Evolutionary conservation across 2,797 vertebrate species (phyloP), one percentile per base, ranked within the genome.

Genomic region (Danio kyathit): DNA sequence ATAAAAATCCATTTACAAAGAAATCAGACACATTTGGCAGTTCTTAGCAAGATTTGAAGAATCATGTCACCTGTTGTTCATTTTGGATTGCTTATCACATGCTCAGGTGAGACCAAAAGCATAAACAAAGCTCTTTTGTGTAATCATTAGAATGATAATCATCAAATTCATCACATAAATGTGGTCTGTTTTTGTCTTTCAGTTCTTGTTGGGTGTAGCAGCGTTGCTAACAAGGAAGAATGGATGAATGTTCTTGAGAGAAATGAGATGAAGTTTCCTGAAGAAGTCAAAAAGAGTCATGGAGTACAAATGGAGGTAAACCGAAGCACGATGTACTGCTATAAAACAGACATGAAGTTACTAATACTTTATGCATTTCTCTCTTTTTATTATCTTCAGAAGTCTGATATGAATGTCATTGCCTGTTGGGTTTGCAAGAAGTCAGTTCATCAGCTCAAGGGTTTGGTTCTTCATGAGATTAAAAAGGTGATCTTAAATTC

Each of bases 401-500:
- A 49, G 7, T 19, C 49, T 8, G 51, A 82, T 10, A 59, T 19
- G 52, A 82, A 73, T 3, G 29, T 2, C 8, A 71, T 64, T 38
- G 10, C 73, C 44, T 79, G 81, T 54, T 73, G 75, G 69, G 11
- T 82, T 14, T 82, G 81, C 48, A 46, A 65, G 59, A 40, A 40
- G 59, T 49, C 74, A 17, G 0, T 82, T 65, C 14, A 48, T 44
- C 0, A 72, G 17, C 29, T 82, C 11, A 74, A 66, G 52, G 17
- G 29, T 5, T 5, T 82, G 38, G 48, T 76, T 60, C 52, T 49
- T 0, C 29, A 19, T 66, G 69, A 67, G 52, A 78, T 82, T 60
- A 67, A 72, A 8, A 74, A 61, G 75, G 81, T 82, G 19, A 65
- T 48, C 41, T 46, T 29, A 66, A 38, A 46, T 16, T 29, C 4